Conservation (phyloP, 1,140 invertebrate species). For the Calliphora vicina region DNA sequence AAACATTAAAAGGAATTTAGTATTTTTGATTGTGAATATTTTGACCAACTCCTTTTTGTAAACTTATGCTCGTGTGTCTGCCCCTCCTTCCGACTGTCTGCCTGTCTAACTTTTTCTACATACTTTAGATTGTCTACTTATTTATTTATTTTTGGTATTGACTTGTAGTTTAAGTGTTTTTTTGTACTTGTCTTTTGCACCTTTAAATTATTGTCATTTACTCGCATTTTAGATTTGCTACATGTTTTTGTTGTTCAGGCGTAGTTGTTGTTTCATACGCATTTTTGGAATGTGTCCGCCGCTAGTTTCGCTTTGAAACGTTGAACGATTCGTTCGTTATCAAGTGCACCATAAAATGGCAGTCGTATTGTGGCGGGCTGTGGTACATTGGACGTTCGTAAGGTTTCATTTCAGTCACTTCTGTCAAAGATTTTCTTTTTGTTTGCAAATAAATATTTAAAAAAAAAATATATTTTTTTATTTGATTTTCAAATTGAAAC, state of each 20-base stretch:
- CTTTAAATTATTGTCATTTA: conserved; percentile 14
- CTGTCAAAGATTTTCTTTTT: background rate
- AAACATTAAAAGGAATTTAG: no score
- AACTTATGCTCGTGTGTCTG: no score
- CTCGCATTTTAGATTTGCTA: background rate
- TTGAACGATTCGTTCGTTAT: background rate
- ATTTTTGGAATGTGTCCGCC: background rate
- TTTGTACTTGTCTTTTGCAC: conserved; percentile 13
- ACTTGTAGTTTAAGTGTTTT: conserved; percentile 10
- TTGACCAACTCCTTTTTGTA: background rate
- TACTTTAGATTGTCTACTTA: background rate
- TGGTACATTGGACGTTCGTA: background rate
- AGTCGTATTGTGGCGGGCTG: background rate
- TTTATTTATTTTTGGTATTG: background rate
- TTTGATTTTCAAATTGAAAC: background rate
- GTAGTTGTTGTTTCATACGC: background rate
- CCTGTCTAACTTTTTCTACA: background rate
- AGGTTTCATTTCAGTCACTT: background rate
- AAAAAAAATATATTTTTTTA: background rate
- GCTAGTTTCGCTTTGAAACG: background rate
- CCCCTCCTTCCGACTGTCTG: background rate
- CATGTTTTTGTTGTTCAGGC: background rate
- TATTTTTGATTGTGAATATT: no score
- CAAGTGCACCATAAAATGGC: conserved; percentile 1
- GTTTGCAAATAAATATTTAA: background rate